phyloP scores from a whole-genome alignment of 2,888 invertebrate species.

The Mycalesis mineus region DNA sequence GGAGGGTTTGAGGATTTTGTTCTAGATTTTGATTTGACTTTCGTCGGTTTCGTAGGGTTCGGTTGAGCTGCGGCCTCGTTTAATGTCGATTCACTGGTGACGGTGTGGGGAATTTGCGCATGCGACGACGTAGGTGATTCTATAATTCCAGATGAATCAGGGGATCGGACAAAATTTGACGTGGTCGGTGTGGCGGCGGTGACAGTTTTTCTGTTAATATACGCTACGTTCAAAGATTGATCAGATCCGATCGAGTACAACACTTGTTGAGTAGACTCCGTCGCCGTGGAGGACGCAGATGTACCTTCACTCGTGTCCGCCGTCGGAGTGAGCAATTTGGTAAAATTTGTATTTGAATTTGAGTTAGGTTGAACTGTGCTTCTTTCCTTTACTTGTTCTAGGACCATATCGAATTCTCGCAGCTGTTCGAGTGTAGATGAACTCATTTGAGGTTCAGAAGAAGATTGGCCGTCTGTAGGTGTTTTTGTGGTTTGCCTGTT shows the following conservation, averaged over 20 bases:
- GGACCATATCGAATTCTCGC: conserved; percentile 87
- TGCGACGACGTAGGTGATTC: conserved; percentile 62
- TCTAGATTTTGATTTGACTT: conserved; percentile 72
- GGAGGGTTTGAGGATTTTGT: conserved; percentile 77
- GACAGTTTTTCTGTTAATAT: conserved; percentile 64
- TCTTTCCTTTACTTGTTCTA: conserved; percentile 88
- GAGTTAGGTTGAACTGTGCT: conserved; percentile 80
- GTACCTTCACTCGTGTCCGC: conserved; percentile 51
- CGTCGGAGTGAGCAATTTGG: conserved; percentile 46
- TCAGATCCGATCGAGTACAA: conserved; percentile 62
- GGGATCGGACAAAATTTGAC: conserved; percentile 58
- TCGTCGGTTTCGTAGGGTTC: conserved; percentile 47
- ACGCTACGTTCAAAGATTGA: conserved; percentile 61
- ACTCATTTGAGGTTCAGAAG: conserved; percentile 81
- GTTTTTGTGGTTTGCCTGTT: conserved; percentile 46
- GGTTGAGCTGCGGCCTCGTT: conserved; percentile 38
- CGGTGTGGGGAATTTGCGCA: conserved; percentile 49
- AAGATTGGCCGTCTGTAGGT: conserved; percentile 52
- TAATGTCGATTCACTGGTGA: conserved; percentile 49
- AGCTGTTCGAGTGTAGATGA: conserved; percentile 87
- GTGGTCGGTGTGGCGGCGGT: conserved; percentile 53
- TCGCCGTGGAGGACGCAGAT: conserved; percentile 41
- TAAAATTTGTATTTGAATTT: conserved; percentile 39
- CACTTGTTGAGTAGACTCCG: conserved; percentile 56
- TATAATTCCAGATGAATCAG: conserved; percentile 60